Base-by-base conservation (phyloP, 2,113 vertebrate genomes). In the Coryphaenoides rupestris region DNA sequence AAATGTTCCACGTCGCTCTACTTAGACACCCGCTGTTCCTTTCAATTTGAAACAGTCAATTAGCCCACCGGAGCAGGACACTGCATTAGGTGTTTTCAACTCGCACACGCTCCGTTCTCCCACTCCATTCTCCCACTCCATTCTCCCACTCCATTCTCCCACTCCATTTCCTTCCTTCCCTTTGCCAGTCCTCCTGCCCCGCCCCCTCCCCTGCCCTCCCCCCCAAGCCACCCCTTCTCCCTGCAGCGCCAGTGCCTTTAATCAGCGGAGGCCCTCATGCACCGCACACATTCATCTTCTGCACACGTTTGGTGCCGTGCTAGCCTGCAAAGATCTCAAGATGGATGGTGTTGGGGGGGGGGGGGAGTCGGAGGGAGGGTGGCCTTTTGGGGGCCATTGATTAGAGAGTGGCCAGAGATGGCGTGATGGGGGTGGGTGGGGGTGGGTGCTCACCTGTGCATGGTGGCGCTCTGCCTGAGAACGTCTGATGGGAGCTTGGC, bases 1-100 rank as follows among this genome's bases (percentile, higher is more conserved):
- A 84, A 86, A 81, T 87, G 83, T 87, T 84, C 79, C 83, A 78
- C 74, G 40, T 81, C 72, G 61, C 75, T 77, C 83, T 79, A 76
- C 86, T 90, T 86, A 88, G 82, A 83, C 73, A 74, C 85, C 84
- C 62, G 80, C 84, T 84, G 82, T 84, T 87, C 60, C 80, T 83
- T 88, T 88, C 83, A 80, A 84, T 89, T 88, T 81, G 83, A 87
- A 83, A 73, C 81, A 79, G 75, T 83, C 80, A 83, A 87, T 87
- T 90, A 89, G 78, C 79, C 73, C 77, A 52, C 74, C 71, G 73
- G 33, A 76, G 79, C 75, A 84, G 83, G 78, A 74, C 78, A 81
- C 79, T 87, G 77, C 78, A 87, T 86, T 88, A 81, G 81, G 77
- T 84, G 84, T 86, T 86, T 84, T 82, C 82, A 86, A 84, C 83